Percentiles rank a stretch among this genome's conserved stretches.
phyloP scores from a whole-genome alignment of 2,113 vertebrate genomes.

The Epinephelus fuscoguttatus region DNA sequence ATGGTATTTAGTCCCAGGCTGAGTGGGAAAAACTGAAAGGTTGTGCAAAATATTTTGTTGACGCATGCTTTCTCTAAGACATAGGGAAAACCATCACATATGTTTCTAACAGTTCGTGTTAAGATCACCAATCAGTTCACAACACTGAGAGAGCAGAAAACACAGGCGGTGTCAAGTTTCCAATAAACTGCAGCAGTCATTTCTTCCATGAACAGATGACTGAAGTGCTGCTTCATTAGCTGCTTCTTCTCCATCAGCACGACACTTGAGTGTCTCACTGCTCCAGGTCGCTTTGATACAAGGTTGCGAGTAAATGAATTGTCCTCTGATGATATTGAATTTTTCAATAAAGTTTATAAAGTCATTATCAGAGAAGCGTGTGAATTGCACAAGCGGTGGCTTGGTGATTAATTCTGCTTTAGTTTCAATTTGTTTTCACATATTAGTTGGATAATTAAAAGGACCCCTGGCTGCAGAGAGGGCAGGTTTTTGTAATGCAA shows the following conservation, averaged over 20 bases:
- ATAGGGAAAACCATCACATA: not conserved
- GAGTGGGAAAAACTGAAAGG: not conserved
- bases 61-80: not conserved
- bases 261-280: not conserved
- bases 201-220: not conserved
- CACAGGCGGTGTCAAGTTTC: not conserved
- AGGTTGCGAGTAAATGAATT: not conserved
- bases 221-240: constrained; percentile 9
- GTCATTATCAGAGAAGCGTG: not conserved
- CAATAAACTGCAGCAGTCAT: not conserved
- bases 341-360: constrained; percentile 1
- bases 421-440: not conserved
- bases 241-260: not conserved
- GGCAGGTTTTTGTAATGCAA: not conserved
- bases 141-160: not conserved
- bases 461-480: not conserved
- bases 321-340: not conserved
- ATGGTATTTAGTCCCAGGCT: not conserved
- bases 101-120: not conserved
- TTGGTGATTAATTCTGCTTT: not conserved
- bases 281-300: not conserved
- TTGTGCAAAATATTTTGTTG: not conserved
- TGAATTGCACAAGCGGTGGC: not conserved
- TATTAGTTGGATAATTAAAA: not conserved
- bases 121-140: not conserved